Evolutionary conservation across 2,797 vertebrate species (phyloP).

Genomic region (Syngnathus rostellatus): DNA sequence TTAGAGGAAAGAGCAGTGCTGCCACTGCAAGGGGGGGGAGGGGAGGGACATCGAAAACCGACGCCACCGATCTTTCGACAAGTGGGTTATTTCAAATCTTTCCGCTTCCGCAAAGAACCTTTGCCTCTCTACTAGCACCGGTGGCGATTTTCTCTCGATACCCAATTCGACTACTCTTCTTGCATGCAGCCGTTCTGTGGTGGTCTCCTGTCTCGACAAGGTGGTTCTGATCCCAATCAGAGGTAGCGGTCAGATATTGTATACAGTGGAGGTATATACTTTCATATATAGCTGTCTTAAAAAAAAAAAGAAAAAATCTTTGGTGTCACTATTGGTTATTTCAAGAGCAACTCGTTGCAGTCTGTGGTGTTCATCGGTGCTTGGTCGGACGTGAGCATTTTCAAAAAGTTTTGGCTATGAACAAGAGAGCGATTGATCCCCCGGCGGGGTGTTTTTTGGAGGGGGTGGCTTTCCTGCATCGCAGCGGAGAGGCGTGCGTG

Average conservation of each 20-base stretch:
- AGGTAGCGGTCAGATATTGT: conserved; percentile 59
- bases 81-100: conserved; percentile 37
- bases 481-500: conserved; percentile 35
- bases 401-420: conserved; percentile 30
- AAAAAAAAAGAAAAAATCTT: conserved; percentile 45
- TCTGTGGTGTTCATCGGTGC: conserved; percentile 52
- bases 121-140: conserved; percentile 32
- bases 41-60: conserved; percentile 37
- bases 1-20: conserved; percentile 54
- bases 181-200: conserved; percentile 68
- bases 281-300: conserved; percentile 52
- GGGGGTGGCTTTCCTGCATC: conserved; percentile 29
- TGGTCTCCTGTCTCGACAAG: conserved; percentile 50
- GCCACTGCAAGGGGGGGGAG: conserved; percentile 41
- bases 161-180: conserved; percentile 51
- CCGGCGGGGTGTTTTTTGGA: conserved; percentile 32
- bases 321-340: conserved; percentile 64
- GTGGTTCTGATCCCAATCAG: conserved; percentile 50
- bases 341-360: conserved; percentile 52
- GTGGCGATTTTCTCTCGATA: conserved; percentile 40
- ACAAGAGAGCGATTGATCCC: conserved; percentile 30
- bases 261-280: conserved; percentile 73
- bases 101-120: conserved; percentile 39
- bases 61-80: conserved; percentile 45
- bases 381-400: conserved; percentile 41